These are phyloP conservation scores for Drosophila watanabei DNA, from an alignment of 1,140 invertebrate species.

Conservation along the genomic window DNA sequence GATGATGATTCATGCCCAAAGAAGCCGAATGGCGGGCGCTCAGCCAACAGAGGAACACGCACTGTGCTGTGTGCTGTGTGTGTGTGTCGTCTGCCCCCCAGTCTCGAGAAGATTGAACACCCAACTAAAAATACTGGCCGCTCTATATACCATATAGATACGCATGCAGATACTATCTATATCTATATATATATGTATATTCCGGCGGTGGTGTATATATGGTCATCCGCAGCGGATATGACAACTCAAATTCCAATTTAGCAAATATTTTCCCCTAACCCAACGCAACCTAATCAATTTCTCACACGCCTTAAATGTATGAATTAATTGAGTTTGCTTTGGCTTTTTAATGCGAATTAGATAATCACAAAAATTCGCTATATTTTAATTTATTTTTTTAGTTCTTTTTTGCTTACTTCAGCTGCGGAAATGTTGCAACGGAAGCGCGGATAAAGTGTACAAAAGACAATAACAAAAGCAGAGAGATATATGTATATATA, in stretches of 20 bases:
- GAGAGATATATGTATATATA: neutral
- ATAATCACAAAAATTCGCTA: constrained; percentile 33
- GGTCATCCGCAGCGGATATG: constrained; percentile 62
- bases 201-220: constrained; percentile 21
- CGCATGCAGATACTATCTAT: constrained; percentile 20
- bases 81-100: constrained; percentile 50
- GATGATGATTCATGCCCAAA: constrained; percentile 72
- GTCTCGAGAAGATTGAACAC: constrained; percentile 74
- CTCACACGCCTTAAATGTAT: constrained; percentile 59
- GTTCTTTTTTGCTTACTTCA: constrained; percentile 34
- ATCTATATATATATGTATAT: constrained; percentile 21
- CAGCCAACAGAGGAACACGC: constrained; percentile 72
- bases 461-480: constrained; percentile 6
- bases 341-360: constrained; percentile 47
- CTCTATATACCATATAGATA: constrained; percentile 66
- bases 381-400: constrained; percentile 33
- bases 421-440: constrained; percentile 52
- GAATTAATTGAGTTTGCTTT: constrained; percentile 51
- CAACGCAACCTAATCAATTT: constrained; percentile 44
- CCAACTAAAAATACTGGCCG: constrained; percentile 74
- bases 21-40: constrained; percentile 71
- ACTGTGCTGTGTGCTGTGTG: constrained; percentile 35
- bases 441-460: constrained; percentile 45
- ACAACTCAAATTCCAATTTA: constrained; percentile 75
- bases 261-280: constrained; percentile 54